Evolutionary conservation across 2,113 vertebrate genomes (phyloP), one percentile per base, ranked within the genome.

Genomic region (Chaenocephalus aceratus): DNA sequence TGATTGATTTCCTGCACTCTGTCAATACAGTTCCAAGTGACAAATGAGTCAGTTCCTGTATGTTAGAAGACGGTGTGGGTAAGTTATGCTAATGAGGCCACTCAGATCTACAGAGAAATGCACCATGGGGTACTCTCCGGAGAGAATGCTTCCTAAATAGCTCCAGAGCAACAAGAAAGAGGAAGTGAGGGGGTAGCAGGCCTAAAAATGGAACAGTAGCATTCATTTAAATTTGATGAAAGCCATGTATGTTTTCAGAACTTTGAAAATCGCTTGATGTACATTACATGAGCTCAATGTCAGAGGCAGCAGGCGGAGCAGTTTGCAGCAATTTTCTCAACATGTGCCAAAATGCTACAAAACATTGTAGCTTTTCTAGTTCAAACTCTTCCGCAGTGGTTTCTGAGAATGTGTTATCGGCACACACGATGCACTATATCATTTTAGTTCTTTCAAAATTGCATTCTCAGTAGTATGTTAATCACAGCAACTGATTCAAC

Each of bases 151-250:
- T 88, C 85, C 80, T 86, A 83, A 91, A 92, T 86, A 88, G 74
- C 75, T 86, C 71, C 18, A 52, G 77, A 67, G 68, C 57, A 82
- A 85, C 45, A 80, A 81, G 66, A 88, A 86, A 84, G 69, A 48
- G 75, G 75, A 79, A 75, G 44, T 16, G 6, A 11, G 34, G 52
- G 62, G 60, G 46, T 58, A 72, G 60, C 30, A 11, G 60, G 36
- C 58, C 81, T 86, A 77, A 84, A 93, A 90, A 84, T 60, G 57
- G 76, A 88, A 85, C 64, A 77, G 65, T 72, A 53, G 65, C 80
- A 26, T 86, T 86, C 70, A 86, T 92, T 89, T 89, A 80, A 89
- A 87, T 88, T 84, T 89, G 63, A 91, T 92, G 84, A 93, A 91
- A 84, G 76, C 77, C 48, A 46, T 65, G 56, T 79, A 90, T 86